Evolutionary conservation across 2,113 vertebrate genomes (phyloP), one percentile per base, ranked within the genome.

Genomic region (Notothenia rossii): DNA sequence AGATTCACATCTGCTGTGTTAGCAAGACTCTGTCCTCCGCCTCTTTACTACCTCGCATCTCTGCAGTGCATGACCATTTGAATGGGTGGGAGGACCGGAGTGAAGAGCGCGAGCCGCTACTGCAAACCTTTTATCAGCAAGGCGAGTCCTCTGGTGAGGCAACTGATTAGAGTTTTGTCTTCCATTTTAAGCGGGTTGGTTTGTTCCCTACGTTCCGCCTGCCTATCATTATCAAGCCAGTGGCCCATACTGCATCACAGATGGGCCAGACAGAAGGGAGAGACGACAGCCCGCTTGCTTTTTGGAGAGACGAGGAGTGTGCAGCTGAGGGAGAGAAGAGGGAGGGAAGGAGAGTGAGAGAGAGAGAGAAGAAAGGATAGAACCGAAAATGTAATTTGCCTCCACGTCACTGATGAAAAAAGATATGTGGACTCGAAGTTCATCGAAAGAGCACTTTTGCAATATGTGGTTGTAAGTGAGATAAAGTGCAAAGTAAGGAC

Each of bases 191-290:
- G 72, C 65, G 20, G 67, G 20, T 22, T 45, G 60, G 60, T 84
- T 84, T 72, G 62, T 62, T 67, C 79, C 56, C 87, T 17, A 45
- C 75, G 68, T 82, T 81, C 80, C 48, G 82, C 85, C 79, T 86
- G 84, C 84, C 86, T 75, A 80, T 86, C 85, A 82, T 92, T 91
- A 89, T 75, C 83, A 78, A 90, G 88, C 90, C 92, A 92, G 92
- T 77, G 92, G 90, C 85, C 90, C 94, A 90, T 92, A 87, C 92
- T 91, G 92, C 90, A 92, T 87, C 94, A 92, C 94, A 95, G 94
- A 95, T 95, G 93, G 94, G 88, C 76, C 78, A 85, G 92, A 94
- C 94, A 94, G 94, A 94, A 88, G 94, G 93, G 86, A 87, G 85
- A 89, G 89, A 83, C 86, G 92, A 89, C 92, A 92, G 90, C 91